Evolutionary conservation across 2,888 invertebrate genomes (phyloP), one percentile per base, ranked within the genome.

Genomic region (Drosophila borborema): DNA sequence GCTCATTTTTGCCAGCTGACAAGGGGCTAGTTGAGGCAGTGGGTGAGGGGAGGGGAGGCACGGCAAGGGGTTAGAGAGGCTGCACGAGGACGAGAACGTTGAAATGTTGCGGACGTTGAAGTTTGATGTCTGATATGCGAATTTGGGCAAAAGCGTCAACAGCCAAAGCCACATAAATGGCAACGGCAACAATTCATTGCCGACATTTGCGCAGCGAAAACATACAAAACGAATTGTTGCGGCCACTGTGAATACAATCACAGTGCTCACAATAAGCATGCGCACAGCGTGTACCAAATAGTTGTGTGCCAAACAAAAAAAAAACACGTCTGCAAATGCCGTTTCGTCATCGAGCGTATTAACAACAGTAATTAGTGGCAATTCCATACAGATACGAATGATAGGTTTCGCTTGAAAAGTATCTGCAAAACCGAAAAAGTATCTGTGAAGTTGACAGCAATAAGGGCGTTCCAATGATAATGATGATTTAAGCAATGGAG

Each of bases 141-240:
- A 87, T 89, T 86, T 86, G 89, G 86, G 79, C 82, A 86, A 73
- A 86, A 80, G 82, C 87, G 82, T 81, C 81, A 85, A 58, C 64
- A 68, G 74, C 67, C 53, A 36, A 54, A 73, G 65, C 71, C 72
- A 69, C 80, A 54, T 71, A 79, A 80, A 78, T 75, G 77, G 77
- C 72, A 71, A 72, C 77, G 74, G 68, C 77, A 71, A 62, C 80
- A 80, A 70, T 61, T 76, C 73, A 79, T 72, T 72, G 75, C 53
- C 72, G 61, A 67, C 77, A 66, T 65, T 49, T 49, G 41, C 38
- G 16, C 67, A 63, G 16, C 65, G 63, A 20, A 62, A 60, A 45
- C 56, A 56, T 31, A 53, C 46, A 41, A 63, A 45, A 38, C 58
- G 45, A 45, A 45, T 45, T 43, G 58, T 45, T 38, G 38, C 60